Percentiles rank a stretch among this genome's conserved stretches.
Evolutionary conservation across 2,888 invertebrate species (phyloP).

Genomic region (Chydorus sphaericus): DNA sequence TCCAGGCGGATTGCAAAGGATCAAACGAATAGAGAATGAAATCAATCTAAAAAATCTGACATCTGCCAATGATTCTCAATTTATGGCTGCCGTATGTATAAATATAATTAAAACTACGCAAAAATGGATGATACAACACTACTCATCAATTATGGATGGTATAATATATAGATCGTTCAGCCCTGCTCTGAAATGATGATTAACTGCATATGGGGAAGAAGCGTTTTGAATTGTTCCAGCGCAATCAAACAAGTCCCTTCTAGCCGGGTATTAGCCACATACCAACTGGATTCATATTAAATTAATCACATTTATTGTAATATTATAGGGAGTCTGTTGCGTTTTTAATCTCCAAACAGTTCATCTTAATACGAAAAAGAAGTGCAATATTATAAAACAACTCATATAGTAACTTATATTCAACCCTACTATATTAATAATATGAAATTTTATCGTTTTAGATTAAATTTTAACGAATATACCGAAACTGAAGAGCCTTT

Average conservation of each 20-base stretch:
- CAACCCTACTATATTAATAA: no score
- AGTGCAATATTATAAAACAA: no score
- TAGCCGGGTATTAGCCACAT: no score
- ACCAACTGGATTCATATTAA: no score
- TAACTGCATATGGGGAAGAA: constrained; percentile 3
- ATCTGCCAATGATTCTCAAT: not conserved
- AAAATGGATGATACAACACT: no score
- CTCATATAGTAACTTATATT: no score
- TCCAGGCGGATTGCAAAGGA: not conserved
- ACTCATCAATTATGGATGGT: no score
- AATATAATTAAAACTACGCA: no score
- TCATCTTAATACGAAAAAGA: not conserved
- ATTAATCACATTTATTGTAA: no score
- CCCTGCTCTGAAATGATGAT: constrained; percentile 4
- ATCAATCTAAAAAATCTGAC: not conserved
- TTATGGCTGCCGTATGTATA: constrained; percentile 2
- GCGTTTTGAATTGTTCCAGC: not conserved
- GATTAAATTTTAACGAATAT: no score
- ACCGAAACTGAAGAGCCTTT: not conserved
- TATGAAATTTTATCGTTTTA: no score
- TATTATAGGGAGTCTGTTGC: constrained; percentile 11
- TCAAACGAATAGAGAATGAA: not conserved
- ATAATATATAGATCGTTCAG: not conserved
- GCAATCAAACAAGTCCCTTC: constrained; percentile 1
- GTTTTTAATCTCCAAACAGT: constrained; percentile 4